Evolutionary conservation across 2,797 vertebrate genomes (phyloP).

Genomic region (Chaenodraco wilsoni): DNA sequence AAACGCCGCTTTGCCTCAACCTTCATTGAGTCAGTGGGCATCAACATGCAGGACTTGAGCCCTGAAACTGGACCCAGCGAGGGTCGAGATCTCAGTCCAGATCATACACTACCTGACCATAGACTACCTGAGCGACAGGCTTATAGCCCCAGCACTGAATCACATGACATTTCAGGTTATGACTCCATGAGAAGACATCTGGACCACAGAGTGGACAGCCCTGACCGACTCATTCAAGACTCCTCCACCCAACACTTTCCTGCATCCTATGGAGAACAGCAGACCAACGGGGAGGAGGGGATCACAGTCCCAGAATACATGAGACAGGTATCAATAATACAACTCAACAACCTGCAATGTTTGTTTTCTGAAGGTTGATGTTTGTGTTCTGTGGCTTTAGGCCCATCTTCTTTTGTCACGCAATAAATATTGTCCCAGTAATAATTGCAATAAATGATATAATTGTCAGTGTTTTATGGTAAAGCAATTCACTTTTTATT

Average conservation of each 20-base stretch:
- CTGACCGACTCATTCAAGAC: conserved; percentile 27
- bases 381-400: not conserved
- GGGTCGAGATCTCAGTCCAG: conserved; percentile 31
- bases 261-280: conserved; percentile 39
- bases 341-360: not conserved
- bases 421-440: no score
- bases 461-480: no score
- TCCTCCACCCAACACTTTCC: conserved; percentile 35
- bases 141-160: conserved; percentile 31
- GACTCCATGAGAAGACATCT: conserved; percentile 26
- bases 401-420: no score
- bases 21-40: conserved; percentile 63
- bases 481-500: no score
- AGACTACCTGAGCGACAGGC: conserved; percentile 11
- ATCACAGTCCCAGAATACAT: conserved; percentile 42
- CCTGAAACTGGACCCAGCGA: conserved; percentile 10
- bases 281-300: conserved; percentile 48
- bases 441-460: no score
- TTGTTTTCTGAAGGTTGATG: not conserved
- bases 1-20: conserved; percentile 86
- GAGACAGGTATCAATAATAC: conserved; percentile 50
- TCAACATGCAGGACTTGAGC: conserved; percentile 12
- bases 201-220: conserved; percentile 47
- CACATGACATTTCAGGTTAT: conserved; percentile 14
- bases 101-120: not conserved